Evolutionary conservation across 2,888 invertebrate genomes (phyloP).

Genomic region (Pollenia griseotomentosa): DNA sequence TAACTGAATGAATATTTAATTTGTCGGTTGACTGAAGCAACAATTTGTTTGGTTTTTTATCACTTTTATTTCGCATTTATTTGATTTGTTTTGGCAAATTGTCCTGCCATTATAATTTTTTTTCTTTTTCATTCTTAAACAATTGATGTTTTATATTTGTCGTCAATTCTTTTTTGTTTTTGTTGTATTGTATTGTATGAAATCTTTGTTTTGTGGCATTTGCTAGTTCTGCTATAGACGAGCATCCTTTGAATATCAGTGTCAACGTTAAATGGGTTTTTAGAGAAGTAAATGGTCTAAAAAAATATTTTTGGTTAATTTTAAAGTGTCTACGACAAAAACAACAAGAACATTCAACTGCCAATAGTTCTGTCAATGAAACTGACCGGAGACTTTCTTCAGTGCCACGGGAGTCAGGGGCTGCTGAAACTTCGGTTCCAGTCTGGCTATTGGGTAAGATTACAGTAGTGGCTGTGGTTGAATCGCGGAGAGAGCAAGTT

Average conservation of each 20-base stretch:
- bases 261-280: constrained; percentile 12
- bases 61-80: constrained; percentile 4
- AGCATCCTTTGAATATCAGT: constrained; percentile 37
- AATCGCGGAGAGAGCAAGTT: no score
- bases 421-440: no score
- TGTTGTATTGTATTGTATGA: no score
- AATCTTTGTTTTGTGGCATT: neutral
- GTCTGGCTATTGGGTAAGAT: no score
- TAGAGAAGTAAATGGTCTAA: no score
- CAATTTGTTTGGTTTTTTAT: neutral
- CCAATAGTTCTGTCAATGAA: no score
- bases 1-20: no score
- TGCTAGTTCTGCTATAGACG: neutral
- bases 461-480: no score
- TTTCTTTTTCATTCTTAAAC: neutral
- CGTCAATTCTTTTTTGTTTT: no score
- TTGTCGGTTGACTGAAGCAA: neutral
- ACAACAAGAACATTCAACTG: no score
- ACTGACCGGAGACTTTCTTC: no score
- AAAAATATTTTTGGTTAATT: neutral
- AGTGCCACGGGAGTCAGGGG: no score
- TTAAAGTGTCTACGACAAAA: neutral
- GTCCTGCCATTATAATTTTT: constrained; percentile 2
- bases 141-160: neutral
- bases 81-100: neutral